Percentiles rank a stretch among this genome's conserved stretches.
Conservation (phyloP, 2,113 vertebrate genomes). For the Mixornis gularis region DNA sequence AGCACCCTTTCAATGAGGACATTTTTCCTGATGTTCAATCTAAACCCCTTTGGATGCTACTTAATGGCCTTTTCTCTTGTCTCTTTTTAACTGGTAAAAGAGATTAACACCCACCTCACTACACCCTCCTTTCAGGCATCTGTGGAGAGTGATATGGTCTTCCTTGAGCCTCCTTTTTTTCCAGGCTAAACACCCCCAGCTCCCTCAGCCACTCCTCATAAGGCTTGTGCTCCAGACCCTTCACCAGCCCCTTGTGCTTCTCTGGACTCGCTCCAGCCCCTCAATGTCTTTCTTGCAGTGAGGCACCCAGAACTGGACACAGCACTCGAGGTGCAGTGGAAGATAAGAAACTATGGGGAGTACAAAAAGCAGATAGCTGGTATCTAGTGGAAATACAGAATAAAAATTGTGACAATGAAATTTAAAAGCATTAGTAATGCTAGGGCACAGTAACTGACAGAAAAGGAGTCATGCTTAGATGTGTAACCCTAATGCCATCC, state of each 20-base stretch:
- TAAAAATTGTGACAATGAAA: not conserved
- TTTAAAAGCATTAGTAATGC: not conserved
- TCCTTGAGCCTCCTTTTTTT: not conserved
- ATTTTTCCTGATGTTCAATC: not conserved
- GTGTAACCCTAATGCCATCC: not conserved
- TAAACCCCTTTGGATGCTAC: not conserved
- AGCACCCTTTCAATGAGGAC: not conserved
- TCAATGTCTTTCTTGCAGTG: not conserved
- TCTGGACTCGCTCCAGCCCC: fast-evolving
- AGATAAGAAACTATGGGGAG: not conserved
- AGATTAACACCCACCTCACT: not conserved
- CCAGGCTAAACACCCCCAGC: not conserved
- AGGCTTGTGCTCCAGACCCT: not conserved
- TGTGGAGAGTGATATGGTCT: not conserved
- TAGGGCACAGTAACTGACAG: not conserved
- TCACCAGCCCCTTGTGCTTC: not conserved
- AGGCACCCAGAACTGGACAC: not conserved
- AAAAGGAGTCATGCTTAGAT: not conserved
- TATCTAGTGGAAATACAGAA: not conserved
- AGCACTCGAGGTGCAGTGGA: fast-evolving
- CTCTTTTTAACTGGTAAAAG: not conserved
- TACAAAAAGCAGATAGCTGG: not conserved
- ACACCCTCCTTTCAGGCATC: fast-evolving
- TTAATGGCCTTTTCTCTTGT: not conserved
- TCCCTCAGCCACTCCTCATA: not conserved